Evolutionary conservation across 2,113 vertebrate genomes (phyloP).

Genomic region (Brienomyrus brachyistius): DNA sequence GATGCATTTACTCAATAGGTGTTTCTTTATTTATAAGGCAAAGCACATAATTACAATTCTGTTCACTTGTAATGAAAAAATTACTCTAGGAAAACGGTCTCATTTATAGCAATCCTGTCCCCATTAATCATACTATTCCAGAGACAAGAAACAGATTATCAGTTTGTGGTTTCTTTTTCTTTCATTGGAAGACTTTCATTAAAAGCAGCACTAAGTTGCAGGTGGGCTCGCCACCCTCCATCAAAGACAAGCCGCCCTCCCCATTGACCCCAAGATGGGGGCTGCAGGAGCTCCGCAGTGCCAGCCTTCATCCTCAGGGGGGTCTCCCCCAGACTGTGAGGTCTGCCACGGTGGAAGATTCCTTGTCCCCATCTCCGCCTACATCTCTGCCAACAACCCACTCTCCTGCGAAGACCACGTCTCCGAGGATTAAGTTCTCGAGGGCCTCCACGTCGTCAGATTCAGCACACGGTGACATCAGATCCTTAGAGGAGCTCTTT

Average conservation of each 20-base stretch:
- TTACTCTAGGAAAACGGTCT: not conserved
- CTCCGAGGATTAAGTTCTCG: not conserved
- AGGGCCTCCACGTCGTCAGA: slow-evolving; percentile 35
- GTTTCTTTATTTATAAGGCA: too few relatives aligned
- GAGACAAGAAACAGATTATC: not conserved
- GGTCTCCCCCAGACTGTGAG: slow-evolving; percentile 26
- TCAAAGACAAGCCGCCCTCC: not conserved
- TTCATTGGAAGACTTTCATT: slow-evolving; percentile 34
- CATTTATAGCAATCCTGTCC: not conserved
- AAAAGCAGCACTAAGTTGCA: slow-evolving; percentile 19
- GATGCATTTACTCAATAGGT: too few relatives aligned
- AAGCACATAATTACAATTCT: not conserved
- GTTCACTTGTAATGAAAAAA: not conserved
- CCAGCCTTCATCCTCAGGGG: slow-evolving; percentile 24
- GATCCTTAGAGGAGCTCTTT: slow-evolving; percentile 63
- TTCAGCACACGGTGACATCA: slow-evolving; percentile 45
- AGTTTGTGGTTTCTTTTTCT: not conserved
- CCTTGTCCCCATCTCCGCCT: not conserved
- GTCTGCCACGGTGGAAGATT: not conserved
- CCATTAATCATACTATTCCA: not conserved
- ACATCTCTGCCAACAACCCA: slow-evolving; percentile 20
- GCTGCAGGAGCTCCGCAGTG: slow-evolving; percentile 37
- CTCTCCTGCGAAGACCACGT: not conserved
- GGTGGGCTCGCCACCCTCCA: slow-evolving; percentile 15
- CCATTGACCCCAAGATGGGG: slow-evolving; percentile 12